Percentiles rank a stretch among this genome's conserved stretches.
Conservation (phyloP, 1,140 invertebrate genomes). For the Macrotrachela quadricornifera region DNA sequence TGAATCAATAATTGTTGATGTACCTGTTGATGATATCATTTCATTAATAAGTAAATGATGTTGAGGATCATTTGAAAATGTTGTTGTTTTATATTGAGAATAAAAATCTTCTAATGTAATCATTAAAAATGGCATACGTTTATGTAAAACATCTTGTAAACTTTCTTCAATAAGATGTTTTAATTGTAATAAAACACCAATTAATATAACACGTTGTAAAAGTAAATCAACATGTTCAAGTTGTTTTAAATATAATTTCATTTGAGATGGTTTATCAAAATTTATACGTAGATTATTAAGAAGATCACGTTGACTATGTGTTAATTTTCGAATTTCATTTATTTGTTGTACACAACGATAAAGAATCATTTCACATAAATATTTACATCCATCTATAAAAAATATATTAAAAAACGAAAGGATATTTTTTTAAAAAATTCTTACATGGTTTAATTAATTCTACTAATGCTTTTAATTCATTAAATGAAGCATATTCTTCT, state of each 20-base stretch:
- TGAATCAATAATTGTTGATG: conserved; percentile 1
- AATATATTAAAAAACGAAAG: too few relatives aligned
- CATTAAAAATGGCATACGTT: conserved; percentile 5
- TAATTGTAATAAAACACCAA: conserved; percentile 8
- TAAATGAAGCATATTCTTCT: conserved; percentile 92
- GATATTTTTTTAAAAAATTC: too few relatives aligned
- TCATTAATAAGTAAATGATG: conserved; percentile 1
- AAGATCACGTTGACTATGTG: conserved; percentile 18
- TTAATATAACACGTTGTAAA: neutral
- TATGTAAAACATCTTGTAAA: conserved; percentile 3
- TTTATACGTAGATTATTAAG: conserved; percentile 68
- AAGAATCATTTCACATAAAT: neutral
- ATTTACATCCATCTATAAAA: too few relatives aligned
- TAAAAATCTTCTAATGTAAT: conserved; percentile 2
- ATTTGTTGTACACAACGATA: neutral
- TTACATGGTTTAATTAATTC: conserved; percentile 84
- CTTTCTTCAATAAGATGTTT: conserved; percentile 3
- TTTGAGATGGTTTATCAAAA: conserved; percentile 88
- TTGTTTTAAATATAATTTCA: conserved; percentile 32
- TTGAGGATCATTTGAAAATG: neutral
- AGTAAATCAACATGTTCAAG: neutral
- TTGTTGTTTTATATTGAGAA: neutral
- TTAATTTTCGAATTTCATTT: neutral
- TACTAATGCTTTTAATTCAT: conserved; percentile 80
- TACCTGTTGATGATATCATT: conserved; percentile 5